Conservation (phyloP, 2,888 invertebrate species). For the Dinocampus coccinellae region DNA sequence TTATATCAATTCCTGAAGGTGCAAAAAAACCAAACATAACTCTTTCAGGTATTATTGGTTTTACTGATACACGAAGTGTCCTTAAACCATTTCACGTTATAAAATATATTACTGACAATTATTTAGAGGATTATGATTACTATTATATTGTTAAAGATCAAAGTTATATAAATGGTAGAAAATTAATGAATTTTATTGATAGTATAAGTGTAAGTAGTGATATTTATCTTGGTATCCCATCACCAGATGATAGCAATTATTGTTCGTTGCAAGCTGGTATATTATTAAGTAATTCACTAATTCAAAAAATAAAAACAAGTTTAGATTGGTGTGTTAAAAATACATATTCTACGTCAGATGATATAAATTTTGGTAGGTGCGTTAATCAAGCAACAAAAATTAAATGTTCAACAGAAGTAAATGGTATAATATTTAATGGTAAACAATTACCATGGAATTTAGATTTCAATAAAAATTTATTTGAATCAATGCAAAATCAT, state of each 20-base stretch:
- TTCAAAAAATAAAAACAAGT: conserved; percentile 81
- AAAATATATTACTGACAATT: conserved; percentile 91
- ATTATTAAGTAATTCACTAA: conserved; percentile 87
- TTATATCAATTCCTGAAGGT: conserved; percentile 74
- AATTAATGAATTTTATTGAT: conserved; percentile 79
- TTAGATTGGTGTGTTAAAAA: conserved; percentile 93
- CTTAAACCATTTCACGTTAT: conserved; percentile 88
- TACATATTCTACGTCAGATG: conserved; percentile 84
- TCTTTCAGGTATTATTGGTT: conserved; percentile 84
- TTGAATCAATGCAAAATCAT: conserved; percentile 63
- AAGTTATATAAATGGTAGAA: conserved; percentile 86
- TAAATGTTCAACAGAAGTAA: conserved; percentile 73
- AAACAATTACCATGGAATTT: conserved; percentile 57
- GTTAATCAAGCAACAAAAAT: conserved; percentile 79
- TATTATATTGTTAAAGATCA: conserved; percentile 90
- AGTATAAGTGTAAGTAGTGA: conserved; percentile 86
- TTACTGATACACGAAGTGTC: conserved; percentile 83
- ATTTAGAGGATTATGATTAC: conserved; percentile 91
- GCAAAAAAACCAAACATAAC: conserved; percentile 72
- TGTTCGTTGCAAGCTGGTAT: conserved; percentile 87
- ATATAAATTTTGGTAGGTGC: conserved; percentile 91
- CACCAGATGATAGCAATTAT: conserved; percentile 73
- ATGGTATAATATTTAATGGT: conserved; percentile 67
- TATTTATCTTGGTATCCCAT: conserved; percentile 83
- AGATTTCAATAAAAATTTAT: conserved; percentile 67